A percentile compares a stretch with the other conserved stretches of the same genome.
These are phyloP conservation scores for Corythornis cristatus DNA, from an alignment of 2,113 vertebrate species.

Conservation along the genomic window DNA sequence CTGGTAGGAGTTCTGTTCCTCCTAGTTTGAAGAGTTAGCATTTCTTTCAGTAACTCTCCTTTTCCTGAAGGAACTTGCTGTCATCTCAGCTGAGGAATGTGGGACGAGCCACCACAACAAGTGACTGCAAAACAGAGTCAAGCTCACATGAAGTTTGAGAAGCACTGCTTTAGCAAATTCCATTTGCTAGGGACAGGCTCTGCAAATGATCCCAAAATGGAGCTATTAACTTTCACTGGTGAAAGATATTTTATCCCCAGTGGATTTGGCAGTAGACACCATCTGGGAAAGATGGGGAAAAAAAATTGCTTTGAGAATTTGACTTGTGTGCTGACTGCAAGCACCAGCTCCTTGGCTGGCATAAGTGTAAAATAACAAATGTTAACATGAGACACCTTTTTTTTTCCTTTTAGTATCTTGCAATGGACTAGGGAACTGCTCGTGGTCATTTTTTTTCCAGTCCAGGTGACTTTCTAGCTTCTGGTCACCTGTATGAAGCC, in stretches of 20 bases:
- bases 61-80: conserved; percentile 25
- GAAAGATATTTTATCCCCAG: neutral
- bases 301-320: neutral
- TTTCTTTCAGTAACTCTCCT: conserved; percentile 12
- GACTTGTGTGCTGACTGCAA: neutral
- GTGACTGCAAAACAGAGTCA: neutral
- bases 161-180: neutral
- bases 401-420: neutral
- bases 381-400: neutral
- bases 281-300: neutral
- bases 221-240: neutral
- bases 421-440: neutral
- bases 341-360: neutral
- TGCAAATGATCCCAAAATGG: neutral
- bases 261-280: neutral
- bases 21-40: conserved; percentile 20
- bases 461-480: neutral
- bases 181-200: neutral
- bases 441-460: neutral
- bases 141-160: neutral
- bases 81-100: conserved; percentile 18
- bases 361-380: neutral
- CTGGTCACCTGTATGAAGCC: neutral
- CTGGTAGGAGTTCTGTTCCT: neutral
- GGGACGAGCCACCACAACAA: conserved; percentile 8